These are phyloP conservation scores for Rhinolophus sinicus DNA, from an alignment of 2,113 vertebrate genomes.

Conservation along the genomic window DNA sequence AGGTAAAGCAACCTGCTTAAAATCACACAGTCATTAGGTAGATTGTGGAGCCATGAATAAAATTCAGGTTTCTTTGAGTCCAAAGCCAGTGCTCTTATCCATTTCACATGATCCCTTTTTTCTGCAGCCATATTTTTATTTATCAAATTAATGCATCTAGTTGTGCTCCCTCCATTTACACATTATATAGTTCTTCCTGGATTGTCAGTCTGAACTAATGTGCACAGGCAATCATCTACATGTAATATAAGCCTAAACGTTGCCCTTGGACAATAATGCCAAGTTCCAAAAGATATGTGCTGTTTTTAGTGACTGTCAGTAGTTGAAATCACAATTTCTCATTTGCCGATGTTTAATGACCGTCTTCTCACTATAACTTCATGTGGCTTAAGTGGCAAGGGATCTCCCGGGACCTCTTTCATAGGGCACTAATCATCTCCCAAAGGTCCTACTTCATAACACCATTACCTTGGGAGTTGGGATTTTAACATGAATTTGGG, in stretches of 20 bases:
- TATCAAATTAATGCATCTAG: not conserved
- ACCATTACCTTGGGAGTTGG: not conserved
- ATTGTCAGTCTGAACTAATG: not conserved
- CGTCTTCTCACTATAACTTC: not conserved
- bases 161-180: not conserved
- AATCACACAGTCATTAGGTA: not conserved
- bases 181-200: not conserved
- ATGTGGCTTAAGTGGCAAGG: not conserved
- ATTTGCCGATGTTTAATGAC: not conserved
- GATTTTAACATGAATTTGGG: not conserved
- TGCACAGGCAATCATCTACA: not conserved
- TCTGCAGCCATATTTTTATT: not conserved
- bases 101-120: not conserved
- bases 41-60: not conserved
- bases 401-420: not conserved
- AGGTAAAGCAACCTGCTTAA: not conserved
- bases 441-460: not conserved
- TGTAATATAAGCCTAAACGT: not conserved
- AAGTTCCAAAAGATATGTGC: not conserved
- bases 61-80: not conserved
- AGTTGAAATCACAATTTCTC: not conserved
- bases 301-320: not conserved
- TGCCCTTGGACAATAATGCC: not conserved
- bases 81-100: not conserved
- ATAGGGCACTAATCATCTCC: not conserved